These are phyloP conservation scores for Callyntrura guangdongensis DNA, from an alignment of 2,888 invertebrate species.

Conservation along the genomic window DNA sequence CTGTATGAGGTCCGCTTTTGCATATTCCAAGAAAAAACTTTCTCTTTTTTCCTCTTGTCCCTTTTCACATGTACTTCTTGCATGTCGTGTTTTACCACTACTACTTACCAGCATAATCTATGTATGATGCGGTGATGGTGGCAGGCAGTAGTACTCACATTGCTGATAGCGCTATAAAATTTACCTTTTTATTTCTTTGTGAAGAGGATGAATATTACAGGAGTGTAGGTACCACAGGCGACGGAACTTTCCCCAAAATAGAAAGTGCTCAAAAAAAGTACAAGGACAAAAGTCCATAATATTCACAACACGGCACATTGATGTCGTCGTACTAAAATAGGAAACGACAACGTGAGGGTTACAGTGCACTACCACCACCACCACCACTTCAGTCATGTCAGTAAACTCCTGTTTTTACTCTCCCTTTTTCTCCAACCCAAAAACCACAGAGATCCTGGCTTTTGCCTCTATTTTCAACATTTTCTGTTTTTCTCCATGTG, in stretches of 20 bases:
- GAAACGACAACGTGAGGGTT: constrained; percentile 49
- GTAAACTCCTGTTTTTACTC: constrained; percentile 36
- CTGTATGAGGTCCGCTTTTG: constrained; percentile 18
- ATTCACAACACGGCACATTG: constrained; percentile 62
- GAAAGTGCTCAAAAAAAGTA: constrained; percentile 14
- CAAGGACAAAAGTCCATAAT: constrained; percentile 62
- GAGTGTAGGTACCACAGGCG: neutral
- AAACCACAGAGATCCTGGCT: neutral
- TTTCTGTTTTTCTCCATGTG: constrained; percentile 6
- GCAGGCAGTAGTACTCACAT: neutral
- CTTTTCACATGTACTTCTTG: neutral
- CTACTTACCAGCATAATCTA: neutral
- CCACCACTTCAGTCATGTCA: constrained; percentile 19
- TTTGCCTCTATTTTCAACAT: neutral
- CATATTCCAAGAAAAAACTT: constrained; percentile 24
- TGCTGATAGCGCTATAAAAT: constrained; percentile 8
- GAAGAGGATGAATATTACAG: constrained; percentile 28
- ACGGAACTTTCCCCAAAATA: neutral
- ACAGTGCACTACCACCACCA: neutral
- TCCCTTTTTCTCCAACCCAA: constrained; percentile 22
- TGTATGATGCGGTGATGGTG: constrained; percentile 19
- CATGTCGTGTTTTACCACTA: neutral
- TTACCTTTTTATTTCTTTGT: constrained; percentile 32
- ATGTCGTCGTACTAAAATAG: constrained; percentile 30
- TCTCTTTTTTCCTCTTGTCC: neutral